Evolutionary conservation across 2,113 vertebrate genomes (phyloP), one percentile per base, ranked within the genome.

Genomic region (Brachirus orientalis): DNA sequence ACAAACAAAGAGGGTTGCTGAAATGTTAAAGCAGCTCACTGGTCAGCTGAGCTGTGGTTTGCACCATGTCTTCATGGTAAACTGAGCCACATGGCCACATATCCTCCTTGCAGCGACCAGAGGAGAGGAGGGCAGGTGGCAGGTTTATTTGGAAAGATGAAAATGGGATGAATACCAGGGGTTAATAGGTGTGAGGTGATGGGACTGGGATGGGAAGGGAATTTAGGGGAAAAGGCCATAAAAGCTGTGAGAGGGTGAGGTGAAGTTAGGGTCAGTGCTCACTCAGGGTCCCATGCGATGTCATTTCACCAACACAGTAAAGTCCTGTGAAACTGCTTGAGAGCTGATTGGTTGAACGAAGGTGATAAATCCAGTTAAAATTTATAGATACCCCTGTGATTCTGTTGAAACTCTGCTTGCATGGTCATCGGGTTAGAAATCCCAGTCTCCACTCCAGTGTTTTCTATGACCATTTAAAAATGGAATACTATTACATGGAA

Each of bases 271-370:
- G 92, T 93, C 92, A 89, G 63, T 57, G 71, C 87, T 88, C 86
- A 85, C 79, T 77, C 83, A 89, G 86, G 79, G 79, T 91, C 88
- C 77, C 76, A 33, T 82, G 69, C 88, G 88, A 92, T 90, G 89
- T 88, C 85, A 90, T 75, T 70, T 79, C 67, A 88, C 79, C 78
- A 69, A 81, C 82, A 82, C 72, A 76, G 77, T 80, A 74, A 74
- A 76, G 84, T 86, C 88, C 76, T 89, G 85, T 90, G 92, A 92
- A 94, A 93, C 92, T 85, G 93, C 92, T 89, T 6, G 11, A 72
- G 89, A 94, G 93, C 94, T 93, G 93, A 94, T 92, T 90, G 91
- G 87, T 84, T 82, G 90, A 93, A 92, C 88, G 61, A 17, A 77
- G 87, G 89, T 89, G 82, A 92, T 95, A 95, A 92, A 95, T 90